Base-by-base conservation (phyloP, 2,113 vertebrate species). In the Amblyopsis rosae region DNA sequence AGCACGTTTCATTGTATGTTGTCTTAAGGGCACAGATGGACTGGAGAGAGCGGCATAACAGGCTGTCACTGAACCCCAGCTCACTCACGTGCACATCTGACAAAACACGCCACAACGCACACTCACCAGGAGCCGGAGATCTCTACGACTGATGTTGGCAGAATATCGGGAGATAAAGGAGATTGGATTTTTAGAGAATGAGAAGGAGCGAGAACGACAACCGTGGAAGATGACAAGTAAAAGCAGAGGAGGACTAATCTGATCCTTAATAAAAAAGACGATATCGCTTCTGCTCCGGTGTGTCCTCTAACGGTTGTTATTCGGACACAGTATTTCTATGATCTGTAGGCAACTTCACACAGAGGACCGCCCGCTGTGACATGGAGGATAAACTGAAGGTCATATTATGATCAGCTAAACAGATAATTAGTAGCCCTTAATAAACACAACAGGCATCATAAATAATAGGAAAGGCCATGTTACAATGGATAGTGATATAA, bases 121-220 rank as follows among this genome's bases (percentile, higher is more conserved):
- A 75, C 74, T 77, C 68, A 74, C 41, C 77, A 55, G 72, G 74
- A 72, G 82, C 49, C 46, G 55, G 80, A 80, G 76, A 82, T 80
- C 15, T 46, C 63, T 10, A 66, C 63, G 53, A 50, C 72, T 41
- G 7, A 41, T 41, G 7, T 41, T 10, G 64, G 47, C 50, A 71
- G 77, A 58, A 73, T 32, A 67, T 46, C 9, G 64, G 67, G 74
- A 73, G 76, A 85, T 83, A 76, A 83, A 75, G 81, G 70, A 86
- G 73, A 84, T 79, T 70, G 76, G 79, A 86, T 76, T 54, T 69
- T 54, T 69, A 51, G 77, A 68, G 62, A 70, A 66, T 68, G 61
- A 55, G 69, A 66, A 66, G 56, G 75, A 48, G 54, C 32, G 17
- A 41, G 69, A 67, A 75, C 67, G 57, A 48, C 55, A 26, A 57